Percentiles rank a stretch among this genome's conserved stretches.
These are phyloP conservation scores for Gryllus bimaculatus DNA, from an alignment of 1,140 invertebrate genomes.

Conservation along the genomic window DNA sequence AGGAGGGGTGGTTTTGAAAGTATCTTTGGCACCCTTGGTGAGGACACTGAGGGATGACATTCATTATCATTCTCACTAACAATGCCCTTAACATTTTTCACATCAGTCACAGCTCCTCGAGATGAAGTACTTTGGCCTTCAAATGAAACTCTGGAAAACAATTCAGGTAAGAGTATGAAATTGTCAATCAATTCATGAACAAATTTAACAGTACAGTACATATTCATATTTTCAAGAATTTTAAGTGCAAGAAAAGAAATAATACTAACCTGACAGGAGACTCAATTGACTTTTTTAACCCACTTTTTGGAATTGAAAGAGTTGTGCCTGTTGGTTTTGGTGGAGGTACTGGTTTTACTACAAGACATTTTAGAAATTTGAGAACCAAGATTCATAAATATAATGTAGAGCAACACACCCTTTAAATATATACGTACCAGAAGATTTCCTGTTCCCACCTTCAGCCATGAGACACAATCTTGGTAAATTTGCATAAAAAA, in stretches of 20 bases:
- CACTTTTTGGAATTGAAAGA: neutral
- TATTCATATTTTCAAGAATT: too few relatives aligned
- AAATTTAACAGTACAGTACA: too few relatives aligned
- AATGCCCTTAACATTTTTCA: too few relatives aligned
- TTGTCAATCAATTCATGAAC: too few relatives aligned
- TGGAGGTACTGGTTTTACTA: neutral
- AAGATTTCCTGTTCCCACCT: neutral
- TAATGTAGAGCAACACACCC: neutral
- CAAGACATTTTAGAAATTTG: neutral
- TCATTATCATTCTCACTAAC: too few relatives aligned
- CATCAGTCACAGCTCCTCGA: too few relatives aligned
- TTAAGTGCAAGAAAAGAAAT: neutral
- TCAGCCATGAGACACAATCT: neutral
- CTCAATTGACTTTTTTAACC: neutral
- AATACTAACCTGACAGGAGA: neutral
- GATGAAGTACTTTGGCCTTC: too few relatives aligned
- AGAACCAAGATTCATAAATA: neutral
- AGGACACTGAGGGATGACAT: too few relatives aligned
- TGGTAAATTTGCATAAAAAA: too few relatives aligned
- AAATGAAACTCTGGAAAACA: too few relatives aligned
- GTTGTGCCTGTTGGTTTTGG: neutral
- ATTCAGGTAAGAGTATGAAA: too few relatives aligned
- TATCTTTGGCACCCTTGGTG: too few relatives aligned
- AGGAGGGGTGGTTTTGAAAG: conserved; percentile 17
- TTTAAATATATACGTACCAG: neutral